A percentile compares a stretch with the other conserved stretches of the same genome.
Evolutionary conservation across 2,113 vertebrate genomes (phyloP).

Genomic region (Lampris megalopsis): DNA sequence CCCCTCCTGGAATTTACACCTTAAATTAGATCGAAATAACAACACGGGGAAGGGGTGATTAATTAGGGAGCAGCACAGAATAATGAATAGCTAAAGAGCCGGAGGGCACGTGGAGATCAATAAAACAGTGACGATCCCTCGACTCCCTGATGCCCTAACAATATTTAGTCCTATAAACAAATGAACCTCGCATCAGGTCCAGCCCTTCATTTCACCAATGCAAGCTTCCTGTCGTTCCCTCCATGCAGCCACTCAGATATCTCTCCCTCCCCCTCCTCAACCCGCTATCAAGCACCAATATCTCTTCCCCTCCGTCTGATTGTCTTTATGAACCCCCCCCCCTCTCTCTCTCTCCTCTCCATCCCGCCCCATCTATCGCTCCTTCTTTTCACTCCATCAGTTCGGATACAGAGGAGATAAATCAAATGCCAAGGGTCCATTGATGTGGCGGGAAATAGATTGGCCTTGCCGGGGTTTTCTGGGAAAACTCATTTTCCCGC

Average conservation of each 20-base stretch:
- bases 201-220: conserved; percentile 31
- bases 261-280: background rate
- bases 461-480: conserved; percentile 63
- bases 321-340: background rate
- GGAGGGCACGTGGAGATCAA: too few species aligned
- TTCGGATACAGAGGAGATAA: conserved; percentile 69
- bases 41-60: too few species aligned
- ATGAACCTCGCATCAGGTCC: conserved; percentile 35
- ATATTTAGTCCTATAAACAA: conserved; percentile 50
- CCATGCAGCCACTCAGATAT: background rate
- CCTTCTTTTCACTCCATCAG: conserved; percentile 65
- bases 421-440: conserved; percentile 70
- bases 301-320: too few species aligned
- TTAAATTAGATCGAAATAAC: too few species aligned
- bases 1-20: too few species aligned
- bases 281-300: background rate
- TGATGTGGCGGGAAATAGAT: conserved; percentile 77
- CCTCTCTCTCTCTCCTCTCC: conserved; percentile 18
- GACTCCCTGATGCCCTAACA: background rate
- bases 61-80: too few species aligned
- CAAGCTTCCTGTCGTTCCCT: too few species aligned
- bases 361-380: conserved; percentile 12
- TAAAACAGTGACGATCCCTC: too few species aligned
- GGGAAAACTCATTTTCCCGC: conserved; percentile 78
- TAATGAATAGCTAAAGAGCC: too few species aligned